Evolutionary conservation across 2,888 invertebrate genomes (phyloP).

Genomic region (Papilio gigon): DNA sequence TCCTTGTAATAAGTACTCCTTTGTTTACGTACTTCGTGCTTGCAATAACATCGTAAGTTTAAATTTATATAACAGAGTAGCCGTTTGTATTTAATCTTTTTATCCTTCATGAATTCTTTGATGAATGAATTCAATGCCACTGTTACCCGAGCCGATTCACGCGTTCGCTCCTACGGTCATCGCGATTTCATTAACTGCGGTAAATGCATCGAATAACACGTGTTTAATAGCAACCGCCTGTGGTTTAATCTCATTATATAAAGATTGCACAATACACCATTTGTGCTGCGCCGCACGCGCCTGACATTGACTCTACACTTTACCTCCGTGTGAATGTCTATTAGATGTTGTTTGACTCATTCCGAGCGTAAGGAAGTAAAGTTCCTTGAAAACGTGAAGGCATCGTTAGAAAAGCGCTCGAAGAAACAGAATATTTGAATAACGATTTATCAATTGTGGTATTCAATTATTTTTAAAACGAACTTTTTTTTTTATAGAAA

Average conservation of each 20-base stretch:
- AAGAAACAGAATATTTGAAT: no score
- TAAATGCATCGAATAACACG: constrained; percentile 43
- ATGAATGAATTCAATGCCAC: constrained; percentile 33
- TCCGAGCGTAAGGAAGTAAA: constrained; percentile 1
- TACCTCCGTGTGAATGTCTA: constrained; percentile 8
- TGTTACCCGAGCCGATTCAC: not conserved
- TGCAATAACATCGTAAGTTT: no score
- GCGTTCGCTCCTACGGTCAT: not conserved
- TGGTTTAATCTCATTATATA: constrained; percentile 40
- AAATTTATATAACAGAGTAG: no score
- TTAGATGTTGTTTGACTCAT: constrained; percentile 8
- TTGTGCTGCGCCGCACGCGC: constrained; percentile 34
- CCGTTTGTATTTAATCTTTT: no score
- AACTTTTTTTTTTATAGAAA: no score
- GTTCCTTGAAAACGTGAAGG: not conserved
- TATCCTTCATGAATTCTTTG: not conserved
- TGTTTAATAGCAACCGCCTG: constrained; percentile 34
- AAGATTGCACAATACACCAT: constrained; percentile 33
- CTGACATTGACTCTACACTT: constrained; percentile 29
- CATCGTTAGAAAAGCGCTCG: no score
- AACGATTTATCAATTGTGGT: no score
- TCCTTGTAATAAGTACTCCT: no score
- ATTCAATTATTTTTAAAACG: no score
- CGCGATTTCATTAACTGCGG: constrained; percentile 28
- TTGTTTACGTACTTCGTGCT: no score